Evolutionary conservation across 1,140 invertebrate genomes (phyloP).

Genomic region (Sitobion miscanthi): DNA sequence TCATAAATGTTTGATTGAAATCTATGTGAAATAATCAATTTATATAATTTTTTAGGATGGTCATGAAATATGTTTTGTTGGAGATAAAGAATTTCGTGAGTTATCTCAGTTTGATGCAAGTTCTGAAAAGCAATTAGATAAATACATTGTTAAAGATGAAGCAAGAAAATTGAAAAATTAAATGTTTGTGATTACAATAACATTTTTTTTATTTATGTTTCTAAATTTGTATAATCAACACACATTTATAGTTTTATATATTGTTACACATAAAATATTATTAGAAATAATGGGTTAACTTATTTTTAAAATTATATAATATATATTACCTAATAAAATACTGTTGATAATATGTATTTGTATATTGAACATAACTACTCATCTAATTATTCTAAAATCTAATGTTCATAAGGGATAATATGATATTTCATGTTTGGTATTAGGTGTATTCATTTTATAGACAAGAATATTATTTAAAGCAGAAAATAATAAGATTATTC

Average conservation of each 20-base stretch:
- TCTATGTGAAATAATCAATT: not conserved
- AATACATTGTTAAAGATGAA: conserved; percentile 77
- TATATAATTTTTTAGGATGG: conserved; percentile 71
- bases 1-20: not conserved
- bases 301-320: not conserved
- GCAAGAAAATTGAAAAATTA: conserved; percentile 57
- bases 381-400: not conserved
- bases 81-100: conserved; percentile 90
- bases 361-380: not conserved
- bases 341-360: not conserved
- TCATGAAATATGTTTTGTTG: conserved; percentile 99
- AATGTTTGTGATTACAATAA: not conserved
- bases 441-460: not conserved
- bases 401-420: not conserved
- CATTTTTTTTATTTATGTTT: not conserved
- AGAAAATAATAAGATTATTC: not conserved
- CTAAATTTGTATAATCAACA: not conserved
- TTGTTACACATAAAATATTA: not conserved
- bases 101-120: conserved; percentile 87
- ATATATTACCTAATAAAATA: not conserved
- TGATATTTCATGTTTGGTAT: not conserved
- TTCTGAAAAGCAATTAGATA: conserved; percentile 79
- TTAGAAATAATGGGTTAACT: not conserved
- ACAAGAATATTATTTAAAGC: not conserved
- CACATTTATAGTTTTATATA: not conserved